Evolutionary conservation across 1,140 invertebrate genomes (phyloP).

Genomic region (Macrotrachela quadricornifera): DNA sequence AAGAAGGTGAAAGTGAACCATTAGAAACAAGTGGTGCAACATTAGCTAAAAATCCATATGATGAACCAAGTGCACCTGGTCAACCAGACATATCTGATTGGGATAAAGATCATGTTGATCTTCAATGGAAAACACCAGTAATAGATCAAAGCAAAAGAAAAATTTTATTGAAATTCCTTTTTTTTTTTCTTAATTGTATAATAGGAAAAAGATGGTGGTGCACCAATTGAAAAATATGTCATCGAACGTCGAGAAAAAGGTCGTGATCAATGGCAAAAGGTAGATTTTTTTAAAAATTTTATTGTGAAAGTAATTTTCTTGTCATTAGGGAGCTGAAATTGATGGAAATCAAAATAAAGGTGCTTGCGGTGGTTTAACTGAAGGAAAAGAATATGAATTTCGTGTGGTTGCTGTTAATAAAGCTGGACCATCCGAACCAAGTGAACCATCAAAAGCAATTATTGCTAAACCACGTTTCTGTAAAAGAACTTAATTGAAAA

Average conservation of each 20-base stretch:
- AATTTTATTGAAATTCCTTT: neutral
- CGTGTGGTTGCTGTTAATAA: slow-evolving; percentile 86
- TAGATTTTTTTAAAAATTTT: neutral
- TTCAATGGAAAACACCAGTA: slow-evolving; percentile 75
- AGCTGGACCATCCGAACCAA: slow-evolving; percentile 74
- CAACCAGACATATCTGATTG: slow-evolving; percentile 73
- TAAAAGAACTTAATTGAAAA: neutral
- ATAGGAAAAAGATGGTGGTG: slow-evolving; percentile 59
- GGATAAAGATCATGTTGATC: slow-evolving; percentile 75
- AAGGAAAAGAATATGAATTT: slow-evolving; percentile 90
- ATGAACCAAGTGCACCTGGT: slow-evolving; percentile 75
- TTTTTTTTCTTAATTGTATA: slow-evolving; percentile 25
- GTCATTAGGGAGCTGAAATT: slow-evolving; percentile 33
- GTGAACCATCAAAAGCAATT: slow-evolving; percentile 54
- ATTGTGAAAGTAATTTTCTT: neutral
- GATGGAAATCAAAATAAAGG: slow-evolving; percentile 50
- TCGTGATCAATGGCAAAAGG: slow-evolving; percentile 3
- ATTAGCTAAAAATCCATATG: slow-evolving; percentile 87
- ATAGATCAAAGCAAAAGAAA: slow-evolving; percentile 16
- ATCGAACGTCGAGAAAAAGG: slow-evolving; percentile 48
- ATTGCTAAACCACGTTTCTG: slow-evolving; percentile 9
- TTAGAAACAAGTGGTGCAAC: slow-evolving; percentile 60
- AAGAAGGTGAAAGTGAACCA: slow-evolving; percentile 69
- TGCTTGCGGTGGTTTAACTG: slow-evolving; percentile 53
- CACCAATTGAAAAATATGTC: slow-evolving; percentile 78